Evolutionary conservation across 53 echinoderm and acorn worm species (phyloP).

Genomic region (Zoroaster sp.): DNA sequence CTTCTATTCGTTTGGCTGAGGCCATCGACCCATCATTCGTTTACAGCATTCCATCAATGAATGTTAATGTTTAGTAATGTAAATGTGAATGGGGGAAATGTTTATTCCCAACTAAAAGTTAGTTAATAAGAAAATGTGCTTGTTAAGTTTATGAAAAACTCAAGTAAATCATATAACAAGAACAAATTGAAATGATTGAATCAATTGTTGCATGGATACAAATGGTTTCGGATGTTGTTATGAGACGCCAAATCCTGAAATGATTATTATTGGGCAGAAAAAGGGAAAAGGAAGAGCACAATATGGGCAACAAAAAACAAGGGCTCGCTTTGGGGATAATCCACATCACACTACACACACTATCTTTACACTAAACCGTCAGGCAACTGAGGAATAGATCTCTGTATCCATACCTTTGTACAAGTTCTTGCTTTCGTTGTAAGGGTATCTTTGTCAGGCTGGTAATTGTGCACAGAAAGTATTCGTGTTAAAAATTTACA

Average conservation of each 20-base stretch:
- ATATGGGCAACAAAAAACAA: constrained; percentile 41
- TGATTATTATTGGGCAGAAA: neutral
- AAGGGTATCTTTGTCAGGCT: constrained; percentile 45
- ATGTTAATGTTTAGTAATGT: neutral
- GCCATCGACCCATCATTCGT: too few relatives aligned
- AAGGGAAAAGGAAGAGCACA: constrained; percentile 46
- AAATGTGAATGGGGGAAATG: neutral
- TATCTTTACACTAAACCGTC: constrained; percentile 45
- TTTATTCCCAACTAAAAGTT: neutral
- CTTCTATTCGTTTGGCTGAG: too few relatives aligned
- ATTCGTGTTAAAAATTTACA: neutral
- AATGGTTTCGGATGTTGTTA: neutral
- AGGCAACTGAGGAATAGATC: constrained; percentile 12
- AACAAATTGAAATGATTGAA: neutral
- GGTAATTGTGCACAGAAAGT: constrained; percentile 26
- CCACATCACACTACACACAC: constrained; percentile 41
- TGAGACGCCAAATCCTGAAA: neutral
- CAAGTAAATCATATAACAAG: neutral
- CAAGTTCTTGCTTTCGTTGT: constrained; percentile 39
- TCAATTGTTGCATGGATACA: neutral
- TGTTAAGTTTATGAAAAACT: neutral
- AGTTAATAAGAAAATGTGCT: neutral
- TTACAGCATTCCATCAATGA: too few relatives aligned
- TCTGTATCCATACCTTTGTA: constrained; percentile 54
- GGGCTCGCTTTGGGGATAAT: constrained; percentile 36